Evolutionary conservation across 2,113 vertebrate genomes (phyloP).

Genomic region (Poeciliopsis retropinna): DNA sequence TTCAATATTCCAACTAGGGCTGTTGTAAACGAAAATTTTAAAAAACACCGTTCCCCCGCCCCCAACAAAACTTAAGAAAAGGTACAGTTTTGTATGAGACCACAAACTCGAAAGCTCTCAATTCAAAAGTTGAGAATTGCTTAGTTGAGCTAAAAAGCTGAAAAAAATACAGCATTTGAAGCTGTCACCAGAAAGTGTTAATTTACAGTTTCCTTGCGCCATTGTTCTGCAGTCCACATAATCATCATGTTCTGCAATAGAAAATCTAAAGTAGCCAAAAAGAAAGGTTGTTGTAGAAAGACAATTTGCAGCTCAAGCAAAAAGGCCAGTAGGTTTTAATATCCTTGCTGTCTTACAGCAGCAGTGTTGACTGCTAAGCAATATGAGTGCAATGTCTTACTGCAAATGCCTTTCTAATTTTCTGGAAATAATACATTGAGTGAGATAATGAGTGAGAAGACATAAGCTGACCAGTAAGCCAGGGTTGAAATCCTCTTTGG

Average conservation of each 20-base stretch:
- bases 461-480: slow-evolving; percentile 9
- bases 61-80: neutral
- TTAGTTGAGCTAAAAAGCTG: neutral
- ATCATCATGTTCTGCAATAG: neutral
- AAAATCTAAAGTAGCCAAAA: neutral
- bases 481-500: slow-evolving; percentile 16
- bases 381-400: neutral
- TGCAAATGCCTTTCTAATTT: slow-evolving; percentile 19
- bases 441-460: slow-evolving; percentile 1
- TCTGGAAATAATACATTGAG: neutral
- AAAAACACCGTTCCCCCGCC: too few species aligned
- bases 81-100: too few species aligned
- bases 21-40: too few species aligned
- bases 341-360: neutral
- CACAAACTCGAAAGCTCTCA: neutral
- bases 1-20: neutral
- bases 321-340: slow-evolving; percentile 18
- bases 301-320: neutral
- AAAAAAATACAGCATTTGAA: neutral
- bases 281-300: neutral
- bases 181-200: neutral
- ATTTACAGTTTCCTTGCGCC: neutral
- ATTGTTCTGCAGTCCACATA: slow-evolving; percentile 12
- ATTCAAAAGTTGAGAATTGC: neutral
- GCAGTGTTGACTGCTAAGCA: neutral